Percentiles rank a stretch among this genome's conserved stretches.
These are phyloP conservation scores for Escarpia spicata DNA, from an alignment of 2,888 invertebrate genomes.

Conservation along the genomic window DNA sequence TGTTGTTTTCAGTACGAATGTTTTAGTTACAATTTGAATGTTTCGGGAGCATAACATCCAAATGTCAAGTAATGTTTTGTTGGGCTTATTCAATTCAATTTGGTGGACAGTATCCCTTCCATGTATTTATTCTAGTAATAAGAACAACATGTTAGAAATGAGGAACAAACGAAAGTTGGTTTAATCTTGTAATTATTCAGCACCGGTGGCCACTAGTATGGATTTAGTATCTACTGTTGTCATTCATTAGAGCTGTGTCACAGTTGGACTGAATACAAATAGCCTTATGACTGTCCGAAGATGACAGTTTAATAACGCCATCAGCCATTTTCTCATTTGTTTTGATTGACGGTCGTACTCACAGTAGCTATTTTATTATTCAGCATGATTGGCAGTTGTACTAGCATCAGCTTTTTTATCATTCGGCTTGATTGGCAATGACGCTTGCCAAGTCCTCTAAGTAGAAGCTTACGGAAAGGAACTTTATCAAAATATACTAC, in stretches of 20 bases:
- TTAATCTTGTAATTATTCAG: background rate
- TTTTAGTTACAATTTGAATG: too few species aligned
- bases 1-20: too few species aligned
- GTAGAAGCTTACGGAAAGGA: background rate
- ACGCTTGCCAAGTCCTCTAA: background rate
- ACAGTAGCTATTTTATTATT: background rate
- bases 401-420: background rate
- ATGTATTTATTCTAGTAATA: too few species aligned
- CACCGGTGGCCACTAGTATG: background rate
- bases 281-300: background rate
- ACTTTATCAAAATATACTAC: background rate
- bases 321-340: conserved; percentile 3
- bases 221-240: too few species aligned
- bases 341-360: background rate
- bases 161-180: too few species aligned
- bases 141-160: too few species aligned
- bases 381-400: background rate
- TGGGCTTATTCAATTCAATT: too few species aligned
- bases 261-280: background rate
- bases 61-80: too few species aligned
- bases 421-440: background rate
- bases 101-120: too few species aligned
- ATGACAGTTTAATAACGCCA: background rate
- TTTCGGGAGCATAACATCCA: too few species aligned
- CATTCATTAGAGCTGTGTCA: too few species aligned